Evolutionary conservation across 1,140 invertebrate species (phyloP), one percentile per base, ranked within the genome.

Genomic region (Dryas iulia): DNA sequence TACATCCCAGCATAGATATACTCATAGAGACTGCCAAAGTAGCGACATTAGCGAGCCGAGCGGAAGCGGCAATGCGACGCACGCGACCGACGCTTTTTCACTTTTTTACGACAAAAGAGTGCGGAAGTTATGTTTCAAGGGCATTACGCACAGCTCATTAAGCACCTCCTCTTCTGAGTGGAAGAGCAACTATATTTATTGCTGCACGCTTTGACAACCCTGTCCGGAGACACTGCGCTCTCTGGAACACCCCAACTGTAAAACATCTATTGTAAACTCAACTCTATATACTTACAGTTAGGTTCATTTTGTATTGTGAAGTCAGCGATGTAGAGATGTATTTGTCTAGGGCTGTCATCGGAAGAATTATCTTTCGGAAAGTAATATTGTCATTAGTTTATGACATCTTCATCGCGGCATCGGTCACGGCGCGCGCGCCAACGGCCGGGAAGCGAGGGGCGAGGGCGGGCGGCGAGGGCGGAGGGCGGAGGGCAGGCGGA

Each of bases 131-230:
- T 82, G 81, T 76, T 82, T 78, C 82, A 75, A 74, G 71, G 72
- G 59, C 81, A 83, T 87, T 86, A 88, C 75, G 82, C 81, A 87
- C 88, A 85, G 81, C 77, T 87, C 88, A 89, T 90, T 90, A 89
- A 86, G 69, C 82, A 52, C 54, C 74, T 80, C 69, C 83, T 78
- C 72, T 68, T 56, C 61, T 73, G 31, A 72, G 71, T 82, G 78
- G 82, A 80, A 84, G 75, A 59, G 52, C 77, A 74, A 77, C 77
- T 83, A 78, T 83, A 86, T 87, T 86, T 86, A 86, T 83, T 82
- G 67, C 76, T 72, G 72, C 66, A 82, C 81, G 79, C 81, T 85
- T 83, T 83, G 81, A 83, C 82, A 83, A 84, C 79, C 77, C 81
- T 86, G 80, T 79, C 77, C 77, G 76, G 72, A 67, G 66, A 24